Evolutionary conservation across 2,113 vertebrate species (phyloP), one percentile per base, ranked within the genome.

Genomic region (Recurvirostra avosetta): DNA sequence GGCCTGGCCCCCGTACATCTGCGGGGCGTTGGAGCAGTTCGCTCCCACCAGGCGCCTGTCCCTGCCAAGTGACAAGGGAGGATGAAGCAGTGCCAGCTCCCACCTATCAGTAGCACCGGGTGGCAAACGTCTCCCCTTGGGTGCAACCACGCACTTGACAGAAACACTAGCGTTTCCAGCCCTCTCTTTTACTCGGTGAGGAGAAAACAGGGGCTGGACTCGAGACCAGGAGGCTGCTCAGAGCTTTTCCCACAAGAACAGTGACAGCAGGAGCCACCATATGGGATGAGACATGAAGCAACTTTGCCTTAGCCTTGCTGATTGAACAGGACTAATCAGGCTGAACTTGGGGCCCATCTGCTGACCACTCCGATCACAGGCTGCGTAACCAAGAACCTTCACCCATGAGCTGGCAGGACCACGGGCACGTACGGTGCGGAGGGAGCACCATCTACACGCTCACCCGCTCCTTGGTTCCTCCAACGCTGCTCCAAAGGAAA

Each of bases 181-280:
- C 2, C 45, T 55, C 43, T 40, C 56, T 94, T 66, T 83, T 18
- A 19, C n/a, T n/a, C 9, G 5, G 15, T 19, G 67, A 86, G 41
- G 73, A 88, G 75, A 66, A 92, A 74, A n/a, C 19, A 11, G 50
- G 27, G 52, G 40, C n/a, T 95, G 87, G 56, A 83, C 71, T 58
- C 0, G 0, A 80, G 59, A 67, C 16, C 86, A 84, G 78, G 17
- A 92, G 45, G 38, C 74, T 75, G 88, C 87, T 88, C 68, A 47
- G 59, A 88, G 92, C 84, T 92, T 84, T 78, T 84, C 68, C 87
- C 85, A 59, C 53, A 86, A 85, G 92, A 79, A 59, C 47, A 49
- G 87, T 2, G 81, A 79, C 97, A 96, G 94, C 90, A 93, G 96
- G 91, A 95, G 52, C 80, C 52, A 85, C 90, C 95, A 91, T 96